A percentile compares a stretch with the other conserved stretches of the same genome.
phyloP scores from a whole-genome alignment of 2,888 invertebrate genomes.

The Micoletzkya japonica region DNA sequence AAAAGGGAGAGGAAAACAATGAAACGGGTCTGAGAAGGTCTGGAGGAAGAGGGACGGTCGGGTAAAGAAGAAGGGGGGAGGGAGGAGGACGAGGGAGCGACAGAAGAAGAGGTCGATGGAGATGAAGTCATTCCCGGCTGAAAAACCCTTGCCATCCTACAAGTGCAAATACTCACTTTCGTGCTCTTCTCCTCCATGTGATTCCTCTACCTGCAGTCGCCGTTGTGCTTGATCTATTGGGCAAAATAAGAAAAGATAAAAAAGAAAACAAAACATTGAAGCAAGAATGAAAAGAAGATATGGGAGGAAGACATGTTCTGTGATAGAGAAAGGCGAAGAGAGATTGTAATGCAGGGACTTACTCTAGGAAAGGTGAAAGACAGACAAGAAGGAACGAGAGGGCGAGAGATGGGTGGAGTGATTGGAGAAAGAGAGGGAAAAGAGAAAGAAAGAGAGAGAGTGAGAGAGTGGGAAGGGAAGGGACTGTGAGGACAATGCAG shows the following conservation, averaged over 20 bases:
- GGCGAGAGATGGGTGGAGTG: background rate
- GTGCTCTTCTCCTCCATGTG: background rate
- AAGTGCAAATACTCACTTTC: too few relatives aligned
- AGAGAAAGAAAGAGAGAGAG: slow-evolving; percentile 1
- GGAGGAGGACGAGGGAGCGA: background rate
- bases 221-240: background rate
- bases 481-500: too few relatives aligned
- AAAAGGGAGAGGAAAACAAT: too few relatives aligned
- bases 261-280: background rate
- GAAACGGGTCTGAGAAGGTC: too few relatives aligned
- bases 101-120: background rate
- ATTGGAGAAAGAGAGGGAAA: background rate
- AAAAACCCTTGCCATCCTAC: background rate
- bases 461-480: background rate
- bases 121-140: background rate
- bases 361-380: background rate
- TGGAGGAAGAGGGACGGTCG: background rate
- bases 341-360: background rate
- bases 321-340: background rate
- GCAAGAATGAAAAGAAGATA: background rate
- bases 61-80: background rate
- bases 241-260: too few relatives aligned
- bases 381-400: background rate
- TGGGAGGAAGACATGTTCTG: background rate
- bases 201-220: background rate